Evolutionary conservation across 1,140 invertebrate genomes (phyloP), one percentile per base, ranked within the genome.

Genomic region (Dinoponera quadriceps): DNA sequence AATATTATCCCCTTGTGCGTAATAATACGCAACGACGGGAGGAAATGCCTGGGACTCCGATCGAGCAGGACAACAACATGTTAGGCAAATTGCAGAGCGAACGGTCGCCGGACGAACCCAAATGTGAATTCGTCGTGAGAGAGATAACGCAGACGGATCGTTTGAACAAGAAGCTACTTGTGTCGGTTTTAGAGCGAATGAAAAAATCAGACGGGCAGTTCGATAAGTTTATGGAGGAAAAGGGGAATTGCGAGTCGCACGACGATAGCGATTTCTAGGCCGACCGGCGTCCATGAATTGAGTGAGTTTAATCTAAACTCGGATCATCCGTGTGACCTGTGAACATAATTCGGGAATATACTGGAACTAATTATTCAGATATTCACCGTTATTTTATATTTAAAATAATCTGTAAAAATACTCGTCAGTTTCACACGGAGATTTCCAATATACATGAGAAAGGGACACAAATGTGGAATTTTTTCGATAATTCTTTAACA

Each of bases 121-220:
- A 89, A 16, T 65, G 77, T 13, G 85, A 90, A 7, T 78, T 87
- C 5, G 86, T 89, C 33, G 86, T 90, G 22, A 86, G 94, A 29
- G 96, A 96, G 94, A 92, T 95, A 82, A 96, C 95, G 18, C 95
- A 95, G 91, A 96, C 95, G 1, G 96, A 96, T 91, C 95, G 94
- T 71, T 85, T 96, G 48, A 96, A 96, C 87, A 96, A 96, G 89
- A 94, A 94, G 74, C 91, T 96, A 51, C 92, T 96, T 27, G 94
- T 95, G 60, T 96, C 95, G 1, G 94, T 96, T 83, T 93, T 96
- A 4, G 92, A 95, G 73, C 92, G 94, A 68, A 94, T 96, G 90
- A 95, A 96, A 62, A 94, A 95, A 85, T 88, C 84, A 0, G 82
- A 83, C 27, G 89, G 83, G 9, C 82, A 90, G 16, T 91, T 90